A percentile compares a stretch with the other conserved stretches of the same genome.
These are phyloP conservation scores for Apteryx owenii DNA, from an alignment of 2,113 vertebrate genomes.

Conservation along the genomic window DNA sequence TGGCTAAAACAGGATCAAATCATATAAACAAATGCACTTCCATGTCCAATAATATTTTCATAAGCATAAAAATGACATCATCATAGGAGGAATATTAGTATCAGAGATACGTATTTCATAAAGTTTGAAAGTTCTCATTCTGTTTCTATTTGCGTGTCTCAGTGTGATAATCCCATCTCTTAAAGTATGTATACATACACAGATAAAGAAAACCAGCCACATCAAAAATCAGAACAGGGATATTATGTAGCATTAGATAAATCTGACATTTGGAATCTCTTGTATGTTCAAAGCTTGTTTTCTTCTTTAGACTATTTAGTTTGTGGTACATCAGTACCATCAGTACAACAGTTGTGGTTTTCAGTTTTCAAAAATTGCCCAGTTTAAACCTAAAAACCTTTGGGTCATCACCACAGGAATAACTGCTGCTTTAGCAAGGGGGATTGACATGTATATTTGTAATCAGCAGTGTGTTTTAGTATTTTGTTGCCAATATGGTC, in stretches of 20 bases:
- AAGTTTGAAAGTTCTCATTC: neutral
- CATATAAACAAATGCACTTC: neutral
- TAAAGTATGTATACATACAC: neutral
- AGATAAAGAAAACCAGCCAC: neutral
- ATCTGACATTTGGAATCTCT: neutral
- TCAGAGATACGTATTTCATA: neutral
- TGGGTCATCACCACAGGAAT: neutral
- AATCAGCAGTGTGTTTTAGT: neutral
- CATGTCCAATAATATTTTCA: neutral
- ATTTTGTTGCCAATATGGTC: neutral
- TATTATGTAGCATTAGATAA: neutral
- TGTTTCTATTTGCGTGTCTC: rapidly evolving
- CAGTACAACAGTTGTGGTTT: neutral
- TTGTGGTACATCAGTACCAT: neutral
- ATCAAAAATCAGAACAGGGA: neutral
- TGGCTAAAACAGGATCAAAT: neutral
- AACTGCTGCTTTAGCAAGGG: neutral
- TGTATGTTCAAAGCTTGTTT: neutral
- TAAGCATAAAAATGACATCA: neutral
- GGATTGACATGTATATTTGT: neutral
- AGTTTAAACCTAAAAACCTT: neutral
- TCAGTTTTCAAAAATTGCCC: neutral
- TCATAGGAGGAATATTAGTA: neutral
- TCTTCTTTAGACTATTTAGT: neutral
- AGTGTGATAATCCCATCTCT: neutral